Evolutionary conservation across 2,113 vertebrate species (phyloP), one percentile per base, ranked within the genome.

Genomic region (Benitochromis conjunctus): DNA sequence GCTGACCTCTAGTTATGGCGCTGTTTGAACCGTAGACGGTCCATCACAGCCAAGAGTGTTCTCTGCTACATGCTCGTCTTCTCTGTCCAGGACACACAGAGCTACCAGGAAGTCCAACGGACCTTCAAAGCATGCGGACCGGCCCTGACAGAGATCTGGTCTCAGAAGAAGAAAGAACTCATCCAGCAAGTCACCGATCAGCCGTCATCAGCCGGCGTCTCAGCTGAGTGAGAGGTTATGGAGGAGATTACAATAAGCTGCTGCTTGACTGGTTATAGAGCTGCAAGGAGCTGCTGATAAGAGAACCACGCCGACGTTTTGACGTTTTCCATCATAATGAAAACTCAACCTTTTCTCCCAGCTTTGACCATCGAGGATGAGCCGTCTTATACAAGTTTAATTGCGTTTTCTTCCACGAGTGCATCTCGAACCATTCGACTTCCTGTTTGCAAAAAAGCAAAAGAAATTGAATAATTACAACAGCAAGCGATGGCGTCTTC

Each of bases 1-100:
- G 64, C 55, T 76, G 80, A 91, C 60, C 81, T 88, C 51, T 21
- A 34, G 46, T 71, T 78, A 38, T 89, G 87, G 84, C 69, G n/a
- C 26, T 3, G 16, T 36, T 38, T 54, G 13, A 56, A 82, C 5
- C 2, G 24, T 5, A 26, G 36, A 46, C 8, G n/a, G 14, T 79
- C 0, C 29, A 2, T 80, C 86, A 53, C 60, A 21, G 79, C 77
- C 26, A 51, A 31, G 26, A 24, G 69, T 29, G 1, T 46, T 79
- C 11, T 9, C n/a, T 9, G 12, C 58, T 26, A 21, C 46, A 14
- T 5, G 51, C 9, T 74, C 3, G 9, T 74, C 71, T n/a, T 29
- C 71, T 34, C 62, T 5, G 31, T 55, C 31, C 38, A 34, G n/a
- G 21, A 43, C 36, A n/a, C 2, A 26, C 29, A 36, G 79, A 31